Percentiles rank a stretch among this genome's conserved stretches.
These are phyloP conservation scores for Spisula subtruncata DNA, from an alignment of 2,888 invertebrate genomes.

Conservation along the genomic window DNA sequence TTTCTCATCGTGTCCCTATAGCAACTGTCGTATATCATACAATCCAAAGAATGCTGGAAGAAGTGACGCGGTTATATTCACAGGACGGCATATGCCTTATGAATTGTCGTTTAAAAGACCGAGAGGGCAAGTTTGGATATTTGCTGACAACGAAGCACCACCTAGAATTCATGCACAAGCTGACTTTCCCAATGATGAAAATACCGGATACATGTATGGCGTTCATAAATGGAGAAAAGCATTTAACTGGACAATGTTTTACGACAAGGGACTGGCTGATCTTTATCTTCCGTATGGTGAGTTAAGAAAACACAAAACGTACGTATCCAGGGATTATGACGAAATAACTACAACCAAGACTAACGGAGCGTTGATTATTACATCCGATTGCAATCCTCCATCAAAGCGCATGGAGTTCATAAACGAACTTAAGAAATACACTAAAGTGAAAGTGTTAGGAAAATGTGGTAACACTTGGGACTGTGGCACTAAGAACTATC, in stretches of 20 bases:
- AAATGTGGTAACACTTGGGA: not conserved
- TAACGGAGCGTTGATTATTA: not conserved
- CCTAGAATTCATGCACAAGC: not conserved
- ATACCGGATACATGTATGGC: not conserved
- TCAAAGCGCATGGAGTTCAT: not conserved
- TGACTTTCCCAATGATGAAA: too few relatives aligned
- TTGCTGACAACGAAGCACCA: not conserved
- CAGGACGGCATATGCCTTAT: not conserved
- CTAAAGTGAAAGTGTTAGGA: constrained; percentile 4
- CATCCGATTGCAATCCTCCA: not conserved
- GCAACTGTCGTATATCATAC: not conserved
- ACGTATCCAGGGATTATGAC: not conserved
- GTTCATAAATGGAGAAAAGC: not conserved
- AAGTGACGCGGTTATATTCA: constrained; percentile 19
- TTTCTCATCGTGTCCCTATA: not conserved
- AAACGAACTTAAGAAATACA: constrained; percentile 13
- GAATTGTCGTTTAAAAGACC: not conserved
- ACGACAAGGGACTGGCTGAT: not conserved
- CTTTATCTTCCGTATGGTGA: not conserved
- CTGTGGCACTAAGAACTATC: not conserved
- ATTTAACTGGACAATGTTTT: constrained; percentile 29
- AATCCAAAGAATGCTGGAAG: not conserved
- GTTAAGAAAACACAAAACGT: not conserved
- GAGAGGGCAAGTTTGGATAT: constrained; percentile 19
- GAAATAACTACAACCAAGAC: not conserved